Evolutionary conservation across 2,888 invertebrate genomes (phyloP), one percentile per base, ranked within the genome.

Genomic region (Scaptomyza cyrtandrae): DNA sequence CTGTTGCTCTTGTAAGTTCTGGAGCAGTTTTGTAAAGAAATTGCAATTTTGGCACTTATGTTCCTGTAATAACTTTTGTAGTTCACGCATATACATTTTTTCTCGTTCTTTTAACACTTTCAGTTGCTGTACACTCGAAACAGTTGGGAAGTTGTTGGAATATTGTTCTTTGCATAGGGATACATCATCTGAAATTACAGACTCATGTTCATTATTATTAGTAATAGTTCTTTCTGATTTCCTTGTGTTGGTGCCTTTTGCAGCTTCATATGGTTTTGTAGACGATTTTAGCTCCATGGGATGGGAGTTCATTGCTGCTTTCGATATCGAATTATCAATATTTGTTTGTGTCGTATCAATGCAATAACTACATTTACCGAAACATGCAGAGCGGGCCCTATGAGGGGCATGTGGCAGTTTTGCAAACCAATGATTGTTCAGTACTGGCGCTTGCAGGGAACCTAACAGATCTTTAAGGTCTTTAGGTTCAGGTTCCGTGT

Each of bases 401-500:
- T 24, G 16, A 10, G 6, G 4, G 2, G 19, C 35, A 24, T 43
- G 6, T 5, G 4, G 31, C 37, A 37, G n/a, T n/a, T 41, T 9
- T 16, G 16, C 41, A 41, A 41, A 10, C 16, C 41, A 41, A 10
- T 41, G 13, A 24, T 24, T 37, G 19, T 50, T 19, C 31, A 62
- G 7, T 3, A 6, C n/a, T 29, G 50, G 33, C 6, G 3, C 11
- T 43, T 1, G 27, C 19, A 62, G 14, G 9, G 65, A 29, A 19
- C 33, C n/a, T 5, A 62, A 11, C 0, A 48, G 33, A 9, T 62
- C 24, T 7, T 35, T 11, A 13, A 62, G 41, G 10, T 1, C 33
- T 5, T 29, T 7, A 11, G 41, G 16, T 4, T 29, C 11, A 16
- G 10, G 13, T 14, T 11, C 4, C 16, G 6, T 2, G 33, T 27